These are phyloP conservation scores for Macaria notata DNA, from an alignment of 2,888 invertebrate species.

Conservation along the genomic window DNA sequence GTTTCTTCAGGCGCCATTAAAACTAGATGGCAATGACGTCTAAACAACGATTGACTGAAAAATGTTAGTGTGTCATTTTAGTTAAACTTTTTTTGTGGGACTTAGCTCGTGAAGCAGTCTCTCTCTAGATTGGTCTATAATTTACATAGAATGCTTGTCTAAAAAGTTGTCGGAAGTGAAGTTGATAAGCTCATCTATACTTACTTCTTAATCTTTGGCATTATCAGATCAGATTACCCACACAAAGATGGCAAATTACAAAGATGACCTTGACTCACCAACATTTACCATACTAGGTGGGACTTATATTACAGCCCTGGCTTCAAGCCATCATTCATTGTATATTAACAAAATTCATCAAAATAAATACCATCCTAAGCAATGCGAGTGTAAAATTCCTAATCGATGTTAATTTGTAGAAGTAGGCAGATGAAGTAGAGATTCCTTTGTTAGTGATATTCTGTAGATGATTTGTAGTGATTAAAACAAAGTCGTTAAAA, in stretches of 20 bases:
- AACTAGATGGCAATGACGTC: no score
- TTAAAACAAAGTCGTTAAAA: constrained; percentile 8
- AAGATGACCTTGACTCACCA: constrained; percentile 14
- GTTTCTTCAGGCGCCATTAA: no score
- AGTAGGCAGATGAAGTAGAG: constrained; percentile 3
- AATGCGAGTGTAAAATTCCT: constrained; percentile 18
- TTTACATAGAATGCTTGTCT: no score
- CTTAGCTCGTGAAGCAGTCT: no score
- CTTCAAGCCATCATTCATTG: no score
- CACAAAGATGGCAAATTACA: constrained; percentile 6
- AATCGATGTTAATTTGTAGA: constrained; percentile 18
- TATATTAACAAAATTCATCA: constrained; percentile 7
- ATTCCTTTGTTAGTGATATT: constrained; percentile 16
- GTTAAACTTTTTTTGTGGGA: no score
- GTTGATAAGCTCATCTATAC: no score
- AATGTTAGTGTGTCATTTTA: no score
- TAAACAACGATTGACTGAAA: no score
- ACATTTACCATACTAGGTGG: constrained; percentile 6
- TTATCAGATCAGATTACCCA: constrained; percentile 14
- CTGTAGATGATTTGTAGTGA: constrained; percentile 20
- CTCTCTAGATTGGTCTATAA: no score
- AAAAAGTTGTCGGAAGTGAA: no score
- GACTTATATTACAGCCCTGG: neutral
- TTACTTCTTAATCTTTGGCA: no score
- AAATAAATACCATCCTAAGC: constrained; percentile 8